Evolutionary conservation across 2,113 vertebrate genomes (phyloP).

Genomic region (Hippocampus mohnikei): DNA sequence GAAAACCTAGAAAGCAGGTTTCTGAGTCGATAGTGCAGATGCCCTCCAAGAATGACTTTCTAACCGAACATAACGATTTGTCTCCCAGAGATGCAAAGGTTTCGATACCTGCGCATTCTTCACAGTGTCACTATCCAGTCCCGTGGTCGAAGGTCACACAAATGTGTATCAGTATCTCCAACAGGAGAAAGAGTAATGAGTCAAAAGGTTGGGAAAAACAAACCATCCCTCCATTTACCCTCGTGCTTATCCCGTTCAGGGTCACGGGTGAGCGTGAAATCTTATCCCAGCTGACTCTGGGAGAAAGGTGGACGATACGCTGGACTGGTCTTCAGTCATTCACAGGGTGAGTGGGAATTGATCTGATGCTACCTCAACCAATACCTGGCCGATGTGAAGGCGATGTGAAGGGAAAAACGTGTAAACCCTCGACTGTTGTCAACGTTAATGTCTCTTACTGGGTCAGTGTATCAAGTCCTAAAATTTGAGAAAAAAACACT

Average conservation of each 20-base stretch:
- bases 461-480: neutral
- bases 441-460: neutral
- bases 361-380: neutral
- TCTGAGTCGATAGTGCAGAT: conserved; percentile 23
- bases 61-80: conserved; percentile 20
- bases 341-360: neutral
- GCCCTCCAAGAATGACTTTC: conserved; percentile 42
- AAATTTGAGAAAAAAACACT: neutral
- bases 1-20: conserved; percentile 38
- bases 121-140: conserved; percentile 14
- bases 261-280: neutral
- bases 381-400: neutral
- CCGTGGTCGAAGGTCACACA: neutral
- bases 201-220: neutral
- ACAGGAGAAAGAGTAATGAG: conserved; percentile 2
- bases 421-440: neutral
- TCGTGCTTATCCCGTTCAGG: neutral
- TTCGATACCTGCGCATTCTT: conserved; percentile 14
- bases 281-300: neutral
- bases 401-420: neutral
- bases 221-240: neutral
- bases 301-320: neutral
- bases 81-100: conserved; percentile 13
- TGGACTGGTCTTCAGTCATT: neutral
- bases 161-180: neutral